Evolutionary conservation across 2,888 invertebrate species (phyloP).

Genomic region (Tyria jacobaeae): DNA sequence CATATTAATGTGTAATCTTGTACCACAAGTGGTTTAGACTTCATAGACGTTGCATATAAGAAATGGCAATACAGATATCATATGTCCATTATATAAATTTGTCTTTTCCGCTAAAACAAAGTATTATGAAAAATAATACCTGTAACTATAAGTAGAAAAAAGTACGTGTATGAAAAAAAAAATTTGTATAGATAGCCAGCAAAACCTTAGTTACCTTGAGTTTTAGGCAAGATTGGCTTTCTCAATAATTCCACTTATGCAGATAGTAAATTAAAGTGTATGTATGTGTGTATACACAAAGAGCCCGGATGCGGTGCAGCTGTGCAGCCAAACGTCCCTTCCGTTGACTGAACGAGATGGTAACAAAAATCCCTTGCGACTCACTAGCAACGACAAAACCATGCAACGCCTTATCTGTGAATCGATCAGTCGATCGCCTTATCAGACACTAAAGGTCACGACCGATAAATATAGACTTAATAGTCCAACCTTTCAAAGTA

Average conservation of each 20-base stretch:
- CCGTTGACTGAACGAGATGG: slow-evolving; percentile 43
- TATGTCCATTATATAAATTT: too few relatives aligned
- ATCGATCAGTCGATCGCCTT: slow-evolving; percentile 56
- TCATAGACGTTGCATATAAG: not conserved
- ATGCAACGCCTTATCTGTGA: slow-evolving; percentile 51
- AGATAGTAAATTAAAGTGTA: slow-evolving; percentile 34
- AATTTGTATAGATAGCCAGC: not conserved
- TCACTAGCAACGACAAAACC: slow-evolving; percentile 31
- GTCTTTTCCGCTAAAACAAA: too few relatives aligned
- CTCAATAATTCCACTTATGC: not conserved
- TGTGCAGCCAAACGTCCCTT: slow-evolving; percentile 62
- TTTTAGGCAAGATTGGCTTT: not conserved
- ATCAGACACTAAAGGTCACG: slow-evolving; percentile 61
- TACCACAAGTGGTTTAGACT: not conserved
- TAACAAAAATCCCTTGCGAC: slow-evolving; percentile 57
- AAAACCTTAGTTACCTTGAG: not conserved
- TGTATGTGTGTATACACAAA: slow-evolving; percentile 39
- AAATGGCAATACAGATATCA: too few relatives aligned
- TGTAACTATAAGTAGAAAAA: too few relatives aligned
- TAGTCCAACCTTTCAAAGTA: too few relatives aligned
- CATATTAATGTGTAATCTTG: not conserved
- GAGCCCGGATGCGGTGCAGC: slow-evolving; percentile 75
- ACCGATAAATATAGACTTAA: slow-evolving; percentile 67
- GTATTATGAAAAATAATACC: too few relatives aligned
- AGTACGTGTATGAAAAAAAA: not conserved